These are phyloP conservation scores for Dinomys branickii DNA, from an alignment of 2,113 vertebrate species.

Conservation along the genomic window DNA sequence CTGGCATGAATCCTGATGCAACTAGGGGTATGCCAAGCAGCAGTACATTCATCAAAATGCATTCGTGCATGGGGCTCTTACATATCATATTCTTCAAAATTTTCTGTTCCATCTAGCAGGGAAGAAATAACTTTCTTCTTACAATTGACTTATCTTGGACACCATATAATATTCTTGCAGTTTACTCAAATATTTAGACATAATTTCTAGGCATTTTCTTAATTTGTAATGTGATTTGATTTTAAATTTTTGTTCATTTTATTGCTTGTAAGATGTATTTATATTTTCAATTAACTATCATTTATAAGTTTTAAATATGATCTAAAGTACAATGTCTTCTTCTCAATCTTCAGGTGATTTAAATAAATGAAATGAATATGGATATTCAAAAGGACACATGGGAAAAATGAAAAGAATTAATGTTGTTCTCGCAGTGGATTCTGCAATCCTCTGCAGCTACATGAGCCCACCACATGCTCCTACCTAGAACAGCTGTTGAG, in stretches of 20 bases:
- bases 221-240: neutral
- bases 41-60: neutral
- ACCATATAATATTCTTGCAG: neutral
- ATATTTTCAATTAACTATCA: neutral
- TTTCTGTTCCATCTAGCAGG: neutral
- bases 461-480: neutral
- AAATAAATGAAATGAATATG: neutral
- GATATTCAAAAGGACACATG: neutral
- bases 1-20: constrained; percentile 1
- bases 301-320: neutral
- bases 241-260: neutral
- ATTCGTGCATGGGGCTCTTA: neutral
- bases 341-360: neutral
- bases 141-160: neutral
- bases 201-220: neutral
- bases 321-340: neutral
- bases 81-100: neutral
- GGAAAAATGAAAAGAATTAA: neutral
- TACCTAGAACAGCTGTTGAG: neutral
- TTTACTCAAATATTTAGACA: neutral
- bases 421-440: neutral
- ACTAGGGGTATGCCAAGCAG: neutral
- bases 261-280: neutral
- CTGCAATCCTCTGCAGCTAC: neutral
- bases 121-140: neutral